These are phyloP conservation scores for Muscicapa adusta DNA, from an alignment of 2,113 vertebrate species.

Conservation along the genomic window DNA sequence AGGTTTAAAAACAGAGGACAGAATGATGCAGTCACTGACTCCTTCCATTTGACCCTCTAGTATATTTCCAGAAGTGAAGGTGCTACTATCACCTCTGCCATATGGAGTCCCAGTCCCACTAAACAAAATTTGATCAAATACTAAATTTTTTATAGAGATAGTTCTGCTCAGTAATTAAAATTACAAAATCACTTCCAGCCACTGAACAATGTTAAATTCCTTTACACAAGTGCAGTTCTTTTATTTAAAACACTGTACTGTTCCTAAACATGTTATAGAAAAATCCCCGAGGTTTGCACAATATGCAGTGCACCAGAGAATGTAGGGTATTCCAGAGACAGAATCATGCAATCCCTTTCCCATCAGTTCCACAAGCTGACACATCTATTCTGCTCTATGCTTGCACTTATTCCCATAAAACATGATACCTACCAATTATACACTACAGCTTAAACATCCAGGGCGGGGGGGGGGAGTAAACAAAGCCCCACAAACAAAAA, in stretches of 20 bases:
- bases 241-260: not conserved
- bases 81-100: not conserved
- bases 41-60: not conserved
- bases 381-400: not conserved
- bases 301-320: not conserved
- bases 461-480: not conserved
- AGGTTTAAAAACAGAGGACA: not conserved
- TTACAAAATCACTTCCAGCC: not conserved
- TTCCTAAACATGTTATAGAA: not conserved
- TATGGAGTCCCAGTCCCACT: not conserved
- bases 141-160: not conserved
- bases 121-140: not conserved
- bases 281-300: fast-evolving
- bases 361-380: not conserved
- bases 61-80: not conserved
- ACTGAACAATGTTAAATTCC: not conserved
- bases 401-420: not conserved
- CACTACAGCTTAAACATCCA: not conserved
- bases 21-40: not conserved
- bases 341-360: not conserved
- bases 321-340: not conserved
- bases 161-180: not conserved
- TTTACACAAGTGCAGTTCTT: not conserved
- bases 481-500: not conserved
- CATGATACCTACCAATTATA: not conserved